Evolutionary conservation across 1,140 invertebrate genomes (phyloP), one percentile per base, ranked within the genome.

Genomic region (Probaryconus sp.): DNA sequence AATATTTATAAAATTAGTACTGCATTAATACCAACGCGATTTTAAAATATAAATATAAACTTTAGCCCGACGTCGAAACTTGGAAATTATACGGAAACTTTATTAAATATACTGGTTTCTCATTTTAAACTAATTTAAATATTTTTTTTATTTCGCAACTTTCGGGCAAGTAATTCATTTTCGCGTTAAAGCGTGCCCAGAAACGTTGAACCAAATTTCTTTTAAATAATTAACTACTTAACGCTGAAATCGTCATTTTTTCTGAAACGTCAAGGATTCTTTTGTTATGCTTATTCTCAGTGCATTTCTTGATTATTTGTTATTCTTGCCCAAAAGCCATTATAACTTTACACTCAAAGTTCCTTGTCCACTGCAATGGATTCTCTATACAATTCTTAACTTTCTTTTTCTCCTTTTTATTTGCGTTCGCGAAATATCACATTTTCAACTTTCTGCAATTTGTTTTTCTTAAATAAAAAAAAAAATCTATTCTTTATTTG

Each of bases 281-380:
- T n/a, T n/a, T n/a, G n/a, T n/a, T n/a, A n/a, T n/a, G n/a, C n/a
- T 11, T 61, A 63, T 67, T 73, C n/a, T n/a, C 24, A 14, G 53
- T 47, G 17, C 63, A 51, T 55, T 31, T 61, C 43, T 40, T 40
- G 60, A 63, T 73, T 73, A 67, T 67, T 67, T 73, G 70, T 73
- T 67, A 73, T 73, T 63, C 48, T 63, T 73, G n/a, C 28, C 38
- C 26, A 50, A 63, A 73, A 73, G 55, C 63, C 30, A 73, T 73
- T 73, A 73, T 56, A 73, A 73, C 70, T 73, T 73, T 73, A 40
- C 48, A 61, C 63, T 67, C 48, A 73, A 63, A 67, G 48, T 67
- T 73, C 43, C 11, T n/a, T 73, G 50, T 65, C 63, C 61, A 38
- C 37, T 45, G 70, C 56, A 63, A 48, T 20, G 20, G 28, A 53